These are phyloP conservation scores for Conchocele bisecta DNA, from an alignment of 2,888 invertebrate species.

Conservation along the genomic window DNA sequence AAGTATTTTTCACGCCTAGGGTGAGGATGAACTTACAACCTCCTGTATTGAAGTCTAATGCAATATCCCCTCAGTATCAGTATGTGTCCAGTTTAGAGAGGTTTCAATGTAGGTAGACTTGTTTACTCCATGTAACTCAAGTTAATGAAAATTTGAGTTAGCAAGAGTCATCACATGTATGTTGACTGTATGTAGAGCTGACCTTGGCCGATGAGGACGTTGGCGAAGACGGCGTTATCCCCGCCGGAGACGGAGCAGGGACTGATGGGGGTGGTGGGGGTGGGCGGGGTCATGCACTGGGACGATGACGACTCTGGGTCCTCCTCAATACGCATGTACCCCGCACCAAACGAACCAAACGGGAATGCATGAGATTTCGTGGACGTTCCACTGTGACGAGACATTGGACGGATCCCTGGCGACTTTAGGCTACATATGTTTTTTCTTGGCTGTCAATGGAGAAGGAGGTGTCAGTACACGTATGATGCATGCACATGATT, in stretches of 20 bases:
- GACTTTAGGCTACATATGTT: constrained; percentile 93
- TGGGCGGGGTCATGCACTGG: constrained; percentile 79
- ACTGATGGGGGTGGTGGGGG: constrained; percentile 83
- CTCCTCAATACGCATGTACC: constrained; percentile 76
- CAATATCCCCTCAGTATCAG: too few species aligned
- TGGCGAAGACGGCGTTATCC: constrained; percentile 81
- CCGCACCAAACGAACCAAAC: constrained; percentile 59
- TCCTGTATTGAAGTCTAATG: too few species aligned
- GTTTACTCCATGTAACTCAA: too few species aligned
- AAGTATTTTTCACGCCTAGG: too few species aligned
- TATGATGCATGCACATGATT: neutral
- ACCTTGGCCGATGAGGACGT: constrained; percentile 50
- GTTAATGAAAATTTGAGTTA: too few species aligned
- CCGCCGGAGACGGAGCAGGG: constrained; percentile 56
- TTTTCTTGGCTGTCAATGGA: constrained; percentile 87
- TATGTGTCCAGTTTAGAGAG: too few species aligned
- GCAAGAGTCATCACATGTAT: too few species aligned
- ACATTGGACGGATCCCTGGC: constrained; percentile 91
- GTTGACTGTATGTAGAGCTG: constrained; percentile 3
- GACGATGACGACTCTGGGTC: constrained; percentile 71
- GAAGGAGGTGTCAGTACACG: neutral
- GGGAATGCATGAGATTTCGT: constrained; percentile 71
- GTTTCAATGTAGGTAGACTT: too few species aligned
- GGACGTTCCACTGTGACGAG: constrained; percentile 75
- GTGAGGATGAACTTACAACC: too few species aligned